Evolutionary conservation across 2,113 vertebrate genomes (phyloP), one percentile per base, ranked within the genome.

Genomic region (Pollimyrus isidori): DNA sequence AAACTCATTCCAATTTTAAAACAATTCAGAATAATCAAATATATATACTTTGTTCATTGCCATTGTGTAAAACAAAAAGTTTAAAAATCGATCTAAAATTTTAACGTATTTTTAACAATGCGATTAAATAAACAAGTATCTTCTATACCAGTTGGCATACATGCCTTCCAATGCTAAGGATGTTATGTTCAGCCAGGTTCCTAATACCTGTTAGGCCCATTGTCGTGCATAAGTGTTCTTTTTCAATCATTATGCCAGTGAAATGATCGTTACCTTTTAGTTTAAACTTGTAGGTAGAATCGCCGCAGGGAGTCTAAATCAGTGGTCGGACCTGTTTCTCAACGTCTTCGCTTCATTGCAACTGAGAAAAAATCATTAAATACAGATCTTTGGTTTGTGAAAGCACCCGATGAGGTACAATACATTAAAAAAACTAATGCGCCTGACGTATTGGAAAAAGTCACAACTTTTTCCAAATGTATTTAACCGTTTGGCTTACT

Each of bases 241-340:
- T 91, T 91, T 83, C 90, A 95, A 95, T 91, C 90, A 93, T 94
- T 93, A 92, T 94, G 96, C 96, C 92, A 94, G 91, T 86, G 93
- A 94, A 95, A 92, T 96, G 95, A 95, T 96, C 94, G 92, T 93
- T 93, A 94, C 92, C 94, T 97, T 95, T 97, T 95, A 96, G 96
- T 96, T 94, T 94, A 93, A 93, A 91, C 89, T 89, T 91, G 91
- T 91, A 89, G 89, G 86, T 19, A 90, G 91, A 93, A 90, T 92
- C 93, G 95, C 94, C 96, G 91, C 96, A 91, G 93, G 93, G 94
- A 95, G 94, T 93, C 94, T 90, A 84, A 84, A 93, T 95, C 95
- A 94, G 95, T 93, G 90, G 97, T 96, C 95, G 94, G 96, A 98
- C 98, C 94, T 94, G 97, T 98, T 97, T 96, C 62, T 46, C 35